Conservation (phyloP, 2,797 vertebrate genomes). For the Furcifer pardalis region DNA sequence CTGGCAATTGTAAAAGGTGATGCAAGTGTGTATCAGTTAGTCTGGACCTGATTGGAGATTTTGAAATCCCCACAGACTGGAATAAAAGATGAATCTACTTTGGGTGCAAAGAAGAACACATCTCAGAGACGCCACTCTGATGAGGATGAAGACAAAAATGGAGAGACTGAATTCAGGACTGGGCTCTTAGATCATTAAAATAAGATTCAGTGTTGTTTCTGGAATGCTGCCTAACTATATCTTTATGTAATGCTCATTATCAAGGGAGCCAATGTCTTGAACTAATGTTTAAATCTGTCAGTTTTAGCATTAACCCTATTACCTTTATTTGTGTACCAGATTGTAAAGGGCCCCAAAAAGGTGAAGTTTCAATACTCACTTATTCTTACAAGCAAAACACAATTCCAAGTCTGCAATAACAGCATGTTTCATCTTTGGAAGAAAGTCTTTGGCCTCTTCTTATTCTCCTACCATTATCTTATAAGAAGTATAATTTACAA, state of each 20-base stretch:
- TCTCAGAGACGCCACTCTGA: background rate
- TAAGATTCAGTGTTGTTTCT: constrained; percentile 42
- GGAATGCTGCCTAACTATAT: constrained; percentile 41
- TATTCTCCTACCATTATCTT: background rate
- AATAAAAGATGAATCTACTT: background rate
- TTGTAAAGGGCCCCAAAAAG: constrained; percentile 1
- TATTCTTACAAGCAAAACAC: constrained; percentile 40
- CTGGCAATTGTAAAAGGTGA: too few species aligned
- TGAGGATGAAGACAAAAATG: background rate
- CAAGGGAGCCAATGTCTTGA: constrained; percentile 41
- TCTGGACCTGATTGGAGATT: too few species aligned
- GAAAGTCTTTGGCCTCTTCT: background rate
- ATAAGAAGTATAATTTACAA: background rate
- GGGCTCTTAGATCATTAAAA: constrained; percentile 31
- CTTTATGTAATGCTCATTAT: constrained; percentile 43
- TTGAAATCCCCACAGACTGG: too few species aligned
- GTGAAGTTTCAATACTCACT: constrained; percentile 23
- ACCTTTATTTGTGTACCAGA: constrained; percentile 41
- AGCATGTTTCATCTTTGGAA: constrained; percentile 43
- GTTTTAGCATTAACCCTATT: constrained; percentile 34
- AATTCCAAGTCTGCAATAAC: background rate
- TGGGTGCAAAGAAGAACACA: background rate
- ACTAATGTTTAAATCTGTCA: constrained; percentile 40
- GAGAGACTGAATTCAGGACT: constrained; percentile 35
- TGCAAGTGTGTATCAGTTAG: too few species aligned